These are phyloP conservation scores for Oncorhynchus kisutch DNA, from an alignment of 2,113 vertebrate species.

Conservation along the genomic window DNA sequence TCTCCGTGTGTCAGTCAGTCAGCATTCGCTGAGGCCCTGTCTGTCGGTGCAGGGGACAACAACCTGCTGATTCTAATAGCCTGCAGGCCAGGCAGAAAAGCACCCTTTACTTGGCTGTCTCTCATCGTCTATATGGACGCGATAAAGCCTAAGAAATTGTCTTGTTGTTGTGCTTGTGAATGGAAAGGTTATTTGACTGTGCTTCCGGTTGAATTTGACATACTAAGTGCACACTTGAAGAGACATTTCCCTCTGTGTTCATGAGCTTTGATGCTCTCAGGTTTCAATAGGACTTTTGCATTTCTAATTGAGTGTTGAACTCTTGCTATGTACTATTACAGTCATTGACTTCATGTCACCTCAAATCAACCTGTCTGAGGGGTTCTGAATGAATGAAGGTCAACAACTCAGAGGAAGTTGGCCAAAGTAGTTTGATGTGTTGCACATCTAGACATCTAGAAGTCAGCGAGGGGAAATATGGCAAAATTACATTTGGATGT, in stretches of 20 bases:
- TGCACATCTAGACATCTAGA: slow-evolving; percentile 33
- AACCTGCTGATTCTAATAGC: slow-evolving; percentile 74
- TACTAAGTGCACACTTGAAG: slow-evolving; percentile 23
- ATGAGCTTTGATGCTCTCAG: slow-evolving; percentile 22
- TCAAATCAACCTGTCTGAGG: not conserved
- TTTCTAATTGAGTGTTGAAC: not conserved
- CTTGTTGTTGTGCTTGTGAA: slow-evolving; percentile 24
- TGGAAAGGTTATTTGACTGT: slow-evolving; percentile 52
- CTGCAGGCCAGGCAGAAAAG: slow-evolving; percentile 50
- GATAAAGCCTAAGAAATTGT: slow-evolving; percentile 42
- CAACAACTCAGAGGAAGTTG: not conserved
- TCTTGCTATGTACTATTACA: not conserved
- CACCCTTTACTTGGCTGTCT: slow-evolving; percentile 54
- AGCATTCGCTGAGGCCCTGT: slow-evolving; percentile 82
- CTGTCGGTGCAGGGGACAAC: slow-evolving; percentile 57
- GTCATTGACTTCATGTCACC: too few relatives aligned
- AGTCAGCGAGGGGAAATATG: slow-evolving; percentile 40
- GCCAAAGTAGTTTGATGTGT: slow-evolving; percentile 14
- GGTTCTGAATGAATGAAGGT: not conserved
- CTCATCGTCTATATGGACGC: slow-evolving; percentile 58
- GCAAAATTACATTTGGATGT: slow-evolving; percentile 32
- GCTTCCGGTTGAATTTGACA: slow-evolving; percentile 41
- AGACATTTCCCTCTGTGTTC: not conserved
- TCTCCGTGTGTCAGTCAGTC: slow-evolving; percentile 94
- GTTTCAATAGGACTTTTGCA: not conserved